Base-by-base conservation (phyloP, 2,797 vertebrate genomes). In the Eremophila alpestris region DNA sequence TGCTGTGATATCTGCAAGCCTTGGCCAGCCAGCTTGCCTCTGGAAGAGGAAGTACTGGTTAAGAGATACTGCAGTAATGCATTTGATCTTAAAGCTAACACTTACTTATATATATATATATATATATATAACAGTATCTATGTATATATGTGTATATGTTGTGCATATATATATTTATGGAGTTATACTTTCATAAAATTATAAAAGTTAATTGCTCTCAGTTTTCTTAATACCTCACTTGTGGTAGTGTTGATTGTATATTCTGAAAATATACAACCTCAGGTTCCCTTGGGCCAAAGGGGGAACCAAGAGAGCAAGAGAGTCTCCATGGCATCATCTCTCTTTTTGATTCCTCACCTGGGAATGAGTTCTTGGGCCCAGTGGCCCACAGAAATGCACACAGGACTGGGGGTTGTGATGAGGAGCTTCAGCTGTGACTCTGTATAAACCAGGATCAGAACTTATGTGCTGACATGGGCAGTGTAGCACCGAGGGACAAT, bases 341-440 rank as follows among this genome's bases (percentile, higher is more conserved):
- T 40, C 10, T 62, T 51, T 54, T 60, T 43, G 24, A 0, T 73
- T 87, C 24, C 45, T 12, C 21, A 17, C 29, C 15, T 58, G 67
- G 13, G 30, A 54, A 20, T 0, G 1, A 41, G 34, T 54, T 54
- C 19, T 27, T 52, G 58, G 51, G 58, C 34, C 40, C 21, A 74
- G 46, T 30, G 34, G 5, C 30, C 7, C 0, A 2, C 30, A 49
- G 78, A 16, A 1, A 5, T 3, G 1, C 5, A 9, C 46, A 1
- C 12, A 34, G 48, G 34, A 74, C 20, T 17, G 6, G 2, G 52
- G 10, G 24, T 60, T 77, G 20, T 20, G 36, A 34, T 12, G 30
- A 51, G 18, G 52, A 62, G 54, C 58, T 78, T 89, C 68, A 81
- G 10, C 65, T 48, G 29, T 41, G 63, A 17, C 30, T 24, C 5